Percentiles rank a stretch among this genome's conserved stretches.
Evolutionary conservation across 1,140 invertebrate genomes (phyloP).

Genomic region (Drosophila melanica): DNA sequence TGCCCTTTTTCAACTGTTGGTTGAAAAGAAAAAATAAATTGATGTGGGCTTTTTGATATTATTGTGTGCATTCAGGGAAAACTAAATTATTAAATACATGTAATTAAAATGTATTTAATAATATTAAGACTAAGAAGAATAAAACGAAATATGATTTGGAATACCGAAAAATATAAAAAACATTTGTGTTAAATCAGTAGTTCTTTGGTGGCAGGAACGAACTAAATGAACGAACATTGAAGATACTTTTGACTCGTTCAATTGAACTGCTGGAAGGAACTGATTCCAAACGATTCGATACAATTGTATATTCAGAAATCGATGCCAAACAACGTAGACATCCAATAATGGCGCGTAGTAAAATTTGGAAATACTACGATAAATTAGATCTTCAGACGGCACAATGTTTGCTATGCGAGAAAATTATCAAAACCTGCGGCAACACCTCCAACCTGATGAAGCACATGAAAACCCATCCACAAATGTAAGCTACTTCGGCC

Average conservation of each 20-base stretch:
- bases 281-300: slow-evolving; percentile 7
- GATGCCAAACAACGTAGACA: slow-evolving; percentile 34
- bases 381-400: slow-evolving; percentile 49
- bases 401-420: slow-evolving; percentile 56
- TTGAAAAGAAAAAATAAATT: no score
- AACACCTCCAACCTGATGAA: slow-evolving; percentile 60
- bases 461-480: slow-evolving; percentile 56
- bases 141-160: no score
- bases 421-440: slow-evolving; percentile 54
- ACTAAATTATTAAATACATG: no score
- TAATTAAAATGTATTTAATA: no score
- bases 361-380: slow-evolving; percentile 64
- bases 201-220: neutral
- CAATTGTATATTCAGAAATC: slow-evolving; percentile 25
- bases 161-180: no score
- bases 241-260: neutral
- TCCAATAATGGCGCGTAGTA: slow-evolving; percentile 59
- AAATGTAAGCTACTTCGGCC: slow-evolving; percentile 41
- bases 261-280: neutral
- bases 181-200: no score
- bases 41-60: no score
- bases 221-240: neutral
- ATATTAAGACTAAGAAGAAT: no score
- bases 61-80: no score
- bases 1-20: no score